These are phyloP conservation scores for Oxyruncus cristatus DNA, from an alignment of 2,113 vertebrate genomes.

Conservation along the genomic window DNA sequence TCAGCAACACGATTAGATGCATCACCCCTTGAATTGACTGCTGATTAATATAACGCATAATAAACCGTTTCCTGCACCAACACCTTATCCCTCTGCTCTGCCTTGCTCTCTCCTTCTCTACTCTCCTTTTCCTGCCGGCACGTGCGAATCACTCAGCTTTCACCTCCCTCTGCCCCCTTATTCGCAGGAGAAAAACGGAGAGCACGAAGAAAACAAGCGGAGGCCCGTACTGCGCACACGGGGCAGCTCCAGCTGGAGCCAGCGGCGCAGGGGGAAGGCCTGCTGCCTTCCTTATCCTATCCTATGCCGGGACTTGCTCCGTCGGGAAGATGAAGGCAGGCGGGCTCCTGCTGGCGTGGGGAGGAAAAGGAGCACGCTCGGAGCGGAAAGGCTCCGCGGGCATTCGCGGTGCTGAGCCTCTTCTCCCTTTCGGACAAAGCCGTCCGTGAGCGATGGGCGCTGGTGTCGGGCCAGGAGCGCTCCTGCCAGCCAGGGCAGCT, in stretches of 20 bases:
- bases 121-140: not conserved
- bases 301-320: rapidly evolving
- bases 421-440: not conserved
- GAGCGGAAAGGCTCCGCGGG: not conserved
- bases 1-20: not conserved
- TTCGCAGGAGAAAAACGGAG: not conserved
- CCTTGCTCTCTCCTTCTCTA: not conserved
- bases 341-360: rapidly evolving
- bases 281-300: not conserved
- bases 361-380: not conserved
- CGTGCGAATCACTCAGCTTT: not conserved
- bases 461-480: not conserved
- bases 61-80: not conserved
- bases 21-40: rapidly evolving
- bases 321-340: not conserved
- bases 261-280: not conserved
- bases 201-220: rapidly evolving
- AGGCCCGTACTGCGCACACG: not conserved
- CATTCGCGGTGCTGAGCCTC: not conserved
- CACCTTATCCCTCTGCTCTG: not conserved
- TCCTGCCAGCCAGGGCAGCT: not conserved
- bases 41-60: not conserved
- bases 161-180: not conserved
- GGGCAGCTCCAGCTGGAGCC: not conserved
- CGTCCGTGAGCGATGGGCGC: rapidly evolving